Evolutionary conservation across 2,113 vertebrate species (phyloP).

Genomic region (Anas platyrhynchos): DNA sequence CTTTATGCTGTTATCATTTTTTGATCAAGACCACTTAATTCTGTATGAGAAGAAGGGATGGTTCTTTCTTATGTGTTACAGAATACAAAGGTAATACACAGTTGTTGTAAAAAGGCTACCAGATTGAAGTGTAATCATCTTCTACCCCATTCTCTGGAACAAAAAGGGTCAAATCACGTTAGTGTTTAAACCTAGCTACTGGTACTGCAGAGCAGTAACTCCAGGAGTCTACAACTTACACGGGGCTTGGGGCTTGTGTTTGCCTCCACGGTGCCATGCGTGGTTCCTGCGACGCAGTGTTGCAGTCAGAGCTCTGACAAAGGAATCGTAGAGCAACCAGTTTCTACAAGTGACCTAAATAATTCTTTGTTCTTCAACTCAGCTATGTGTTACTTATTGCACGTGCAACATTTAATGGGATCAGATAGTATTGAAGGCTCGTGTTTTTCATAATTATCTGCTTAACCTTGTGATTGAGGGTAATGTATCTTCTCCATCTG

Average conservation of each 20-base stretch:
- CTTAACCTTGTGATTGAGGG: slow-evolving; percentile 52
- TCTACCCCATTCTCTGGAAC: not conserved
- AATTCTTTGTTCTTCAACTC: not conserved
- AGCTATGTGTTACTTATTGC: not conserved
- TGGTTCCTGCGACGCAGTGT: not conserved
- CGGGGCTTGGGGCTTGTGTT: not conserved
- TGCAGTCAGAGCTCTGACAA: not conserved
- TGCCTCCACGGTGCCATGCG: not conserved
- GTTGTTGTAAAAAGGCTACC: not conserved
- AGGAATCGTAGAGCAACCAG: not conserved
- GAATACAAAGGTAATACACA: not conserved
- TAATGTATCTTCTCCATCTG: slow-evolving; percentile 58
- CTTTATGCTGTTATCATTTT: not conserved
- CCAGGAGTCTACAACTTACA: not conserved
- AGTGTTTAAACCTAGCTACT: not conserved
- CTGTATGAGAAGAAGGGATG: not conserved
- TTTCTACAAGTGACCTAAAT: slow-evolving; percentile 17
- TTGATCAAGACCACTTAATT: not conserved
- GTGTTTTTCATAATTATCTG: slow-evolving; percentile 14
- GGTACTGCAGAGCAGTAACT: not conserved
- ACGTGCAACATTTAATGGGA: not conserved
- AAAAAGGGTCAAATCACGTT: not conserved
- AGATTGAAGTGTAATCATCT: not conserved
- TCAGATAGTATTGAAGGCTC: slow-evolving; percentile 9
- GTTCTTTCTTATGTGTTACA: not conserved